Evolutionary conservation across 2,797 vertebrate genomes (phyloP).

Genomic region (Chiropotes sagulatus): DNA sequence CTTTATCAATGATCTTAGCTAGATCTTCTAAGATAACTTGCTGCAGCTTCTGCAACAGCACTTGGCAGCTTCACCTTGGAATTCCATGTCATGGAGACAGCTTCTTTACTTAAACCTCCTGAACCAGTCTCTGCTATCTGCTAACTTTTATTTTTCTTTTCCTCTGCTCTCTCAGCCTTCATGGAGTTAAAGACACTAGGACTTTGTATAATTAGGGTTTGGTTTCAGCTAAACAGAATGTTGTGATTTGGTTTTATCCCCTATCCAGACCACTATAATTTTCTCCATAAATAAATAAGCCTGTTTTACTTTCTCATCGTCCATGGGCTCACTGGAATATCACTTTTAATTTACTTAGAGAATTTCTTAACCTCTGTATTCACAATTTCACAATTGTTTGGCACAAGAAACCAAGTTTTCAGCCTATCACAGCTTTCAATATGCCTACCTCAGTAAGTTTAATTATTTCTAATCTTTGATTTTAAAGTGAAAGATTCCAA

Average conservation of each 20-base stretch:
- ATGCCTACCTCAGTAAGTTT: not conserved
- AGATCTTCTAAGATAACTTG: not conserved
- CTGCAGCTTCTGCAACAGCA: not conserved
- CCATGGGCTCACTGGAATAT: not conserved
- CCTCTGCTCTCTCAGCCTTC: not conserved
- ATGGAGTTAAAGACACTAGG: not conserved
- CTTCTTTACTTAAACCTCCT: not conserved
- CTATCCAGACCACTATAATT: not conserved
- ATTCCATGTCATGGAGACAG: not conserved
- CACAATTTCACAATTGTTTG: not conserved
- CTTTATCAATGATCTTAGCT: not conserved
- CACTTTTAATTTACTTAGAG: not conserved
- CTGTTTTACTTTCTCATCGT: not conserved
- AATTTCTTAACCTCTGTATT: not conserved
- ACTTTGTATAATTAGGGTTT: not conserved
- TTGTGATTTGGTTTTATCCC: not conserved
- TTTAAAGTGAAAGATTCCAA: not conserved
- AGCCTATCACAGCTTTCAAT: not conserved
- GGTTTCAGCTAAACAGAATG: not conserved
- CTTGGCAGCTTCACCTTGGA: not conserved
- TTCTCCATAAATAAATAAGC: not conserved
- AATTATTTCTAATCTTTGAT: not conserved
- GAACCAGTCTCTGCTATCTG: not conserved
- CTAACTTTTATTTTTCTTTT: not conserved
- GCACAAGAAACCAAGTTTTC: not conserved